Percentiles rank a stretch among this genome's conserved stretches.
These are phyloP conservation scores for Dasypus novemcinctus DNA, from an alignment of 2,113 vertebrate species.

Conservation along the genomic window DNA sequence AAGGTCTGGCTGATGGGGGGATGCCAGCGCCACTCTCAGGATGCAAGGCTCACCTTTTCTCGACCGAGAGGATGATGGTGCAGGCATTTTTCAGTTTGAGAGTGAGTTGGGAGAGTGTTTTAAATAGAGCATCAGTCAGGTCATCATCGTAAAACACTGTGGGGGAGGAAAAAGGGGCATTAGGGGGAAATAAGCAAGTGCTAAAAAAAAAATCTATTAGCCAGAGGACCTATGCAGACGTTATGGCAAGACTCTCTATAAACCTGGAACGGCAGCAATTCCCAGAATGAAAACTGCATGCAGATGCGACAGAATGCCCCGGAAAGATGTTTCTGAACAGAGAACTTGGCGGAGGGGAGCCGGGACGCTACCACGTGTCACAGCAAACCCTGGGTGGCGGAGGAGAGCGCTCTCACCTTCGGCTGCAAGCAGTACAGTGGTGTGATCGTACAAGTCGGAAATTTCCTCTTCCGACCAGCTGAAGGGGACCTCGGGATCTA, in stretches of 20 bases:
- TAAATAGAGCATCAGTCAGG: slow-evolving; percentile 92
- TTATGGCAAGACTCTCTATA: fast-evolving
- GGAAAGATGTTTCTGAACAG: not conserved
- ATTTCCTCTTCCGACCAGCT: slow-evolving; percentile 94
- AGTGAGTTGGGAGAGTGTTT: slow-evolving; percentile 86
- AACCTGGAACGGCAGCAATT: fast-evolving
- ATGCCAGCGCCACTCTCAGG: fast-evolving
- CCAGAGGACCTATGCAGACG: not conserved
- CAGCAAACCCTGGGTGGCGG: fast-evolving
- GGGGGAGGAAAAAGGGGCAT: not conserved
- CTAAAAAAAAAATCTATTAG: not conserved
- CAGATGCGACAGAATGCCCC: fast-evolving
- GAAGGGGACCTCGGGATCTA: slow-evolving; percentile 85
- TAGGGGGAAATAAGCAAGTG: not conserved
- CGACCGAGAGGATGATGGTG: slow-evolving; percentile 88
- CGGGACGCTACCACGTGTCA: fast-evolving
- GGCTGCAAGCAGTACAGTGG: slow-evolving; percentile 90
- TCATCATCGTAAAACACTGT: slow-evolving; percentile 96
- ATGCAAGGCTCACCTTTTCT: slow-evolving; percentile 88
- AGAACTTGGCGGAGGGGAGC: fast-evolving
- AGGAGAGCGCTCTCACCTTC: slow-evolving; percentile 85
- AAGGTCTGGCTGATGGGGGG: not conserved
- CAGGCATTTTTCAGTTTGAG: slow-evolving; percentile 84
- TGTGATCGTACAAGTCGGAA: slow-evolving; percentile 86
- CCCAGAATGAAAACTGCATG: not conserved